These are phyloP conservation scores for Otolemur crassicaudatus DNA, from an alignment of 2,797 vertebrate genomes.

Conservation along the genomic window DNA sequence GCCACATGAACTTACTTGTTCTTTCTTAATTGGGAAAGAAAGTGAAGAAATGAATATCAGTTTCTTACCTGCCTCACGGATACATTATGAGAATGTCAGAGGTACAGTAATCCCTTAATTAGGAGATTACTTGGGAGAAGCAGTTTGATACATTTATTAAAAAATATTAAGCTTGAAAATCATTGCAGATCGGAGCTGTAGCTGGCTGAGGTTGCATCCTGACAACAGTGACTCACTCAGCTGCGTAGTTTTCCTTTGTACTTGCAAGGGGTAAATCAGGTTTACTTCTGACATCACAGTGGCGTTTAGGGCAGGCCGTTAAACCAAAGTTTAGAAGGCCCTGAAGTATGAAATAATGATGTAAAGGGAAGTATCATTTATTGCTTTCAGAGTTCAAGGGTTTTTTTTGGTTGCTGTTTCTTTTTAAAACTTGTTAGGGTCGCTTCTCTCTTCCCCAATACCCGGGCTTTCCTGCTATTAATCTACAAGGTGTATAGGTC, in stretches of 20 bases:
- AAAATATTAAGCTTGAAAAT: conserved; percentile 20
- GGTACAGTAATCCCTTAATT: conserved; percentile 41
- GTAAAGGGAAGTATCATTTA: neutral
- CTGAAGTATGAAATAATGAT: neutral
- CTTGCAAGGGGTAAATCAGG: neutral
- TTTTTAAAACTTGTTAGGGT: neutral
- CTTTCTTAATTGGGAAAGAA: conserved; percentile 55
- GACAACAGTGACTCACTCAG: neutral
- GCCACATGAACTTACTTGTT: conserved; percentile 48
- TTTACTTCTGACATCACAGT: conserved; percentile 51
- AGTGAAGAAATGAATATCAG: neutral
- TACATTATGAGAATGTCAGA: neutral
- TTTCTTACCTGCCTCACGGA: neutral
- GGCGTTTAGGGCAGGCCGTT: neutral
- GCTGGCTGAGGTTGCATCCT: neutral
- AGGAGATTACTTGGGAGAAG: neutral
- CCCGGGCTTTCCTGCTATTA: neutral
- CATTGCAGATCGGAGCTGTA: neutral
- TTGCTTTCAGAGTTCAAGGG: neutral
- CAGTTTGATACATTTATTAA: neutral
- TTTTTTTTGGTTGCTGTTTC: neutral
- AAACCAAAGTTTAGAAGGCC: conserved; percentile 40
- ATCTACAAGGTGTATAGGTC: neutral
- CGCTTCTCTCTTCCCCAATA: conserved; percentile 18
- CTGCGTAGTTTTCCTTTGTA: neutral